Evolutionary conservation across 2,113 vertebrate species (phyloP).

Genomic region (Mirza zaza): DNA sequence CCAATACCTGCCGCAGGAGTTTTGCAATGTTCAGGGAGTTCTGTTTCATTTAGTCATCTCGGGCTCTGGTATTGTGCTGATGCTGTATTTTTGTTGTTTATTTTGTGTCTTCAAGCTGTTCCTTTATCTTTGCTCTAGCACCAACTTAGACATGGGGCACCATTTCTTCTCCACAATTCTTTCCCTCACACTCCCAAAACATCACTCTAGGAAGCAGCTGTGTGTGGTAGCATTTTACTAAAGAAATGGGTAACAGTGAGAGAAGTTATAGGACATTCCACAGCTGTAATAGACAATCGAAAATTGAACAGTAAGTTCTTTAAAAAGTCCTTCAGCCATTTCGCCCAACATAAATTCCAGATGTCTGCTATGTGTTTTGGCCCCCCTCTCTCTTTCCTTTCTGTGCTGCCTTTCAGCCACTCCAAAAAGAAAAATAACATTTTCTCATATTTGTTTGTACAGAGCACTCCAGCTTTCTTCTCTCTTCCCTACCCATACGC

Average conservation of each 20-base stretch:
- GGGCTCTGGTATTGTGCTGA: background rate
- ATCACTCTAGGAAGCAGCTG: background rate
- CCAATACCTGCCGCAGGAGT: background rate
- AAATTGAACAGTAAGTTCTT: background rate
- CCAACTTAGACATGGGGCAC: background rate
- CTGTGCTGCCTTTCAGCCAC: background rate
- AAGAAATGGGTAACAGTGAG: background rate
- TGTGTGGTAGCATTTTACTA: background rate
- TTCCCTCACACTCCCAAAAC: background rate
- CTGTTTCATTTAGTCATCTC: background rate
- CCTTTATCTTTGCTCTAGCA: background rate
- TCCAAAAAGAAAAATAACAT: background rate
- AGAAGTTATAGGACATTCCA: background rate
- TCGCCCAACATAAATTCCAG: background rate
- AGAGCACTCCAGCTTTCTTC: background rate
- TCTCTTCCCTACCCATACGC: background rate
- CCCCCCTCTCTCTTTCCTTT: background rate
- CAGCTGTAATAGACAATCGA: background rate
- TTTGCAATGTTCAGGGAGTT: background rate
- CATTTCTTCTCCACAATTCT: background rate
- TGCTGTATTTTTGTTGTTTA: background rate
- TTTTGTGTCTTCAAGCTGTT: background rate
- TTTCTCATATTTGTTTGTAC: conserved; percentile 3
- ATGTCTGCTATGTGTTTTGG: background rate
- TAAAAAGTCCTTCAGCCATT: background rate